These are phyloP conservation scores for Diplodus sargus DNA, from an alignment of 2,797 vertebrate genomes.

Conservation along the genomic window DNA sequence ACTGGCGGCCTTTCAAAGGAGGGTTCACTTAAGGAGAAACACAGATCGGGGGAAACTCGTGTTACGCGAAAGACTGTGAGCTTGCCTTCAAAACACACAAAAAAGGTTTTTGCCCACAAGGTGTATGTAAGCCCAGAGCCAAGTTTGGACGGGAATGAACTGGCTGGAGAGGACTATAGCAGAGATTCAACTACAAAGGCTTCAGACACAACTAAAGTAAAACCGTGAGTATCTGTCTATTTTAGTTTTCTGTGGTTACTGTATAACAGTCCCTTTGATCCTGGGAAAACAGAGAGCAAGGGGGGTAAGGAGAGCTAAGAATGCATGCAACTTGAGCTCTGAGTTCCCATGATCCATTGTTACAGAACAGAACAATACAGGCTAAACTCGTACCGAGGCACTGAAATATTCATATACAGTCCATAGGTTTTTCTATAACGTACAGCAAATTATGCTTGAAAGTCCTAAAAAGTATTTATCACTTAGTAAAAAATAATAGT, in stretches of 20 bases:
- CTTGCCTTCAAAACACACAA: conserved; percentile 76
- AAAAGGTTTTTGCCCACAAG: conserved; percentile 68
- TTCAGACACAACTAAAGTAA: conserved; percentile 57
- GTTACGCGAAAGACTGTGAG: conserved; percentile 81
- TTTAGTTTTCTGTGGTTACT: conserved; percentile 44
- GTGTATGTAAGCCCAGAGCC: conserved; percentile 60
- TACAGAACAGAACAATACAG: conserved; percentile 70
- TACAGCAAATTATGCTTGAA: background rate
- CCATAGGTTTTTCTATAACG: background rate
- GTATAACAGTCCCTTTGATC: conserved; percentile 62
- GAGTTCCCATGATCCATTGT: conserved; percentile 78
- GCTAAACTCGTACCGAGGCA: conserved; percentile 31
- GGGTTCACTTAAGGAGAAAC: conserved; percentile 50
- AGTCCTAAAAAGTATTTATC: background rate
- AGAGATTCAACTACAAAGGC: conserved; percentile 40
- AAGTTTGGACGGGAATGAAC: conserved; percentile 54
- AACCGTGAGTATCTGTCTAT: conserved; percentile 76
- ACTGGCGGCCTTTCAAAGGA: conserved; percentile 30
- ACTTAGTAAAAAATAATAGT: background rate
- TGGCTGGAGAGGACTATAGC: conserved; percentile 26
- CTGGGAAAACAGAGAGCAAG: conserved; percentile 34
- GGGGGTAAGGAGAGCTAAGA: conserved; percentile 37
- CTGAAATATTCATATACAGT: conserved; percentile 75
- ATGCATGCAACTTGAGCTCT: conserved; percentile 80
- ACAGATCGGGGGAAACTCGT: conserved; percentile 25